These are phyloP conservation scores for Syngnathus floridae DNA, from an alignment of 2,113 vertebrate species.

Conservation along the genomic window DNA sequence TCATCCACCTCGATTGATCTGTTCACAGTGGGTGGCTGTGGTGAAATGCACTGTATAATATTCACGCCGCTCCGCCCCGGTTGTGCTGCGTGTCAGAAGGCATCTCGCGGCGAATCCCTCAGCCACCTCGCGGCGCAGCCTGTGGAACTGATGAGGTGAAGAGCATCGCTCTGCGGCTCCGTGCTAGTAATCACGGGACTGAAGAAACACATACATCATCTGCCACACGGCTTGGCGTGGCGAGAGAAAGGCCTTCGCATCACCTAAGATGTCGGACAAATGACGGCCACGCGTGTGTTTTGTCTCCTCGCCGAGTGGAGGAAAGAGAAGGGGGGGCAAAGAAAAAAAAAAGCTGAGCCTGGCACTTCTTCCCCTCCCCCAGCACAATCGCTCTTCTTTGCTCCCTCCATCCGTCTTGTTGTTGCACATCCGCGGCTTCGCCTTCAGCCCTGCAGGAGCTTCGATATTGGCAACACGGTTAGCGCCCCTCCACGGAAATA, in stretches of 20 bases:
- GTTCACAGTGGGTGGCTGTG: conserved; percentile 83
- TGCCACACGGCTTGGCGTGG: conserved; percentile 94
- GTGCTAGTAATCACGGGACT: conserved; percentile 98
- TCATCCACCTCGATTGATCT: conserved; percentile 88
- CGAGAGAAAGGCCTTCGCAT: conserved; percentile 96
- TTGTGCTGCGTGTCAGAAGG: conserved; percentile 90
- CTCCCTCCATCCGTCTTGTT: conserved; percentile 62
- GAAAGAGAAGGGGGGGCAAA: background rate
- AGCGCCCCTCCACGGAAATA: conserved; percentile 89
- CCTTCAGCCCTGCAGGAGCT: conserved; percentile 71
- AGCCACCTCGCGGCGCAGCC: conserved; percentile 89
- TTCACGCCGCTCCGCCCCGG: conserved; percentile 80
- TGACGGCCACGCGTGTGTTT: conserved; percentile 93
- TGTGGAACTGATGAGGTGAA: conserved; percentile 99
- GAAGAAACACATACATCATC: conserved; percentile 99
- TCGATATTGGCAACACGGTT: conserved; percentile 91
- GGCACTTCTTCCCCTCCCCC: conserved; percentile 77
- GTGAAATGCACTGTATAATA: conserved; percentile 84
- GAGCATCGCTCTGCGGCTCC: conserved; percentile 87
- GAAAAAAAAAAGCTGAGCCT: conserved; percentile 86
- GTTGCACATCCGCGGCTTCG: conserved; percentile 41
- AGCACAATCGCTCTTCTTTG: conserved; percentile 55
- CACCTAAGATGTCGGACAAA: conserved; percentile 97
- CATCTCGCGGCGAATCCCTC: conserved; percentile 94
- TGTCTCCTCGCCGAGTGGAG: conserved; percentile 79